phyloP scores from a whole-genome alignment of 2,888 invertebrate genomes.

The Lasius fuliginosus region DNA sequence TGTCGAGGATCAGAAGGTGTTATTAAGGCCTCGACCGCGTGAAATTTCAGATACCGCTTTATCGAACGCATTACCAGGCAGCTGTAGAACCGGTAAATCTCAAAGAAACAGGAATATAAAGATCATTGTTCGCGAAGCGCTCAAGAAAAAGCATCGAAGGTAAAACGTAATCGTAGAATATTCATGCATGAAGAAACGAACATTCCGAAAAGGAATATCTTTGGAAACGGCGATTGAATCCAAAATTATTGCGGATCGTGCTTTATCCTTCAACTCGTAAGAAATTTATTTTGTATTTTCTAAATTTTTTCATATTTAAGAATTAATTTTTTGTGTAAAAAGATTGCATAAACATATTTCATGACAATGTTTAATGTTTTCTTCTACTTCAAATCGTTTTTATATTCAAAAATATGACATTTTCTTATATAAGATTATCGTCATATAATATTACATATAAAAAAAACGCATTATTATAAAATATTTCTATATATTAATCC shows the following conservation, averaged over 20 bases:
- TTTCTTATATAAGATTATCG: not conserved
- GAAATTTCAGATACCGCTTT: conserved; percentile 48
- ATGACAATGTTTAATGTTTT: not conserved
- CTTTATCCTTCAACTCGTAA: conserved; percentile 8
- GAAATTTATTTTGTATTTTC: not conserved
- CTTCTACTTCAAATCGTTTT: not conserved
- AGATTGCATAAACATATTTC: not conserved
- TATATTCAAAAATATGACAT: not conserved
- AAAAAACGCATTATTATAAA: not conserved
- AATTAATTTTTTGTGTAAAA: not conserved
- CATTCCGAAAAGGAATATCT: conserved; percentile 12
- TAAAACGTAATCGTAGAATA: conserved; percentile 23
- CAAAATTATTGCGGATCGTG: conserved; percentile 9
- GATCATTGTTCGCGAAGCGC: conserved; percentile 22
- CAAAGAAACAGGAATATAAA: conserved; percentile 22
- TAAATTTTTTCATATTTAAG: not conserved
- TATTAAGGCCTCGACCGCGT: conserved; percentile 27
- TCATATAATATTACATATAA: not conserved
- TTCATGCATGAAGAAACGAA: not conserved
- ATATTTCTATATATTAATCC: not conserved
- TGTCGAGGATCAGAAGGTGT: conserved; percentile 4
- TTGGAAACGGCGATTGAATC: conserved; percentile 7
- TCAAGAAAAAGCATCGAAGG: not conserved
- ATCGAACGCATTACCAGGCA: conserved; percentile 43
- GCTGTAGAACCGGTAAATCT: conserved; percentile 17